Evolutionary conservation across 2,888 invertebrate genomes (phyloP).

Genomic region (Luperina testacea): DNA sequence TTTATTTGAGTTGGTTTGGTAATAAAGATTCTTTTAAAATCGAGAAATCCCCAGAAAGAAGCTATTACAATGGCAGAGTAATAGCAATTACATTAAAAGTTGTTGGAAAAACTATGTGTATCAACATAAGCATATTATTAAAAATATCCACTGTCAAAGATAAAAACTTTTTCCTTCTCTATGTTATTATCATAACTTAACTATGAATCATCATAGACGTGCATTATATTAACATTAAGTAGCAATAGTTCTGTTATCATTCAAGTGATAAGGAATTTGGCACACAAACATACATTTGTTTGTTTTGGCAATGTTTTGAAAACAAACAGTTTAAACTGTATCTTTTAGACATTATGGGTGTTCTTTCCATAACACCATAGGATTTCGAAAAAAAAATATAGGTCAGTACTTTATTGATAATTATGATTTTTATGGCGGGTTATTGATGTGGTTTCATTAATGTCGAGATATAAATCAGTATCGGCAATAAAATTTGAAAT

Average conservation of each 20-base stretch:
- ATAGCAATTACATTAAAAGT: not conserved
- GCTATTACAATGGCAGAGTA: not conserved
- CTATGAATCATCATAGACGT: slow-evolving; percentile 36
- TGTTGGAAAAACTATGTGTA: not conserved
- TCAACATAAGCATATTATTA: not conserved
- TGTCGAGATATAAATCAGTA: not conserved
- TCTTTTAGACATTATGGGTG: slow-evolving; percentile 18
- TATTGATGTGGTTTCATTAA: not conserved
- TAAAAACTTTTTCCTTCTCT: not conserved
- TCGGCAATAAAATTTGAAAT: not conserved
- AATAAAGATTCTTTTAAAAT: not conserved
- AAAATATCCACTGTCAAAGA: no score
- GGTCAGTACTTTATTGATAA: not conserved
- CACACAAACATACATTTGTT: slow-evolving; percentile 19
- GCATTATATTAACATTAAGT: slow-evolving; percentile 41
- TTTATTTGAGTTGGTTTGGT: not conserved
- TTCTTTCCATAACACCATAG: slow-evolving; percentile 8
- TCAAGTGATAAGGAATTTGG: slow-evolving; percentile 37
- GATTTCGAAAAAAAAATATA: not conserved
- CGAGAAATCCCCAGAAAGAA: not conserved
- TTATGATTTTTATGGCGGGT: not conserved
- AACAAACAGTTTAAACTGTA: slow-evolving; percentile 40
- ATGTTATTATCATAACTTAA: slow-evolving; percentile 12
- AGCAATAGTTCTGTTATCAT: slow-evolving; percentile 40
- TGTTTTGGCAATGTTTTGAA: slow-evolving; percentile 14